Percentiles rank a stretch among this genome's conserved stretches.
phyloP scores from a whole-genome alignment of 2,797 vertebrate species.

The Sarcoramphus papa region DNA sequence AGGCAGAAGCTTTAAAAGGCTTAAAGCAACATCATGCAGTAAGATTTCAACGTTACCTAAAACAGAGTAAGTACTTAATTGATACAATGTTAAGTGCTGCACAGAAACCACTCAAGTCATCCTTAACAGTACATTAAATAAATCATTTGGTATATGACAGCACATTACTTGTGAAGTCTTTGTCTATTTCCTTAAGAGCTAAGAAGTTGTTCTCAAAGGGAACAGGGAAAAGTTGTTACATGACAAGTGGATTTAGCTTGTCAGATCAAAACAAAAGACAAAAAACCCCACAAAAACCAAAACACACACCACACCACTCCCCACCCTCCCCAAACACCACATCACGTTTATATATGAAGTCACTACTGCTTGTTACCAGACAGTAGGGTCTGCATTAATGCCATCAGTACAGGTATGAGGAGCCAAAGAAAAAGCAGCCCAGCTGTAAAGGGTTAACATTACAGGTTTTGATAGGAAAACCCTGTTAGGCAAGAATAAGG shows the following conservation, averaged over 20 bases:
- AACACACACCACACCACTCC: background rate
- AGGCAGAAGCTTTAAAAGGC: background rate
- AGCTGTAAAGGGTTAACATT: background rate
- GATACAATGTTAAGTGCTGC: background rate
- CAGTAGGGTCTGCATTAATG: background rate
- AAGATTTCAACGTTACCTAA: background rate
- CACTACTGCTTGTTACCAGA: background rate
- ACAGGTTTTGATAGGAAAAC: background rate
- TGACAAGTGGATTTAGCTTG: background rate
- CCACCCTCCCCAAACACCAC: background rate
- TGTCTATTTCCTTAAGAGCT: background rate
- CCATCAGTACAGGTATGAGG: background rate
- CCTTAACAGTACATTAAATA: background rate
- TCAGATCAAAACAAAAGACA: background rate
- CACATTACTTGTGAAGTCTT: background rate
- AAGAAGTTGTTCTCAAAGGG: background rate
- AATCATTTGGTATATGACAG: background rate
- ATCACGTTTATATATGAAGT: fast-evolving
- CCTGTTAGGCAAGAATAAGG: background rate
- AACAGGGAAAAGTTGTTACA: background rate
- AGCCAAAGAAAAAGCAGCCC: background rate
- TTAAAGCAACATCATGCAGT: background rate
- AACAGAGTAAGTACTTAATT: background rate
- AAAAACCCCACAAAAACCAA: background rate
- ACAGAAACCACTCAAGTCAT: background rate